Percentiles rank a stretch among this genome's conserved stretches.
Conservation (phyloP, 2,888 invertebrate genomes). For the Ectemnius cavifrons region DNA sequence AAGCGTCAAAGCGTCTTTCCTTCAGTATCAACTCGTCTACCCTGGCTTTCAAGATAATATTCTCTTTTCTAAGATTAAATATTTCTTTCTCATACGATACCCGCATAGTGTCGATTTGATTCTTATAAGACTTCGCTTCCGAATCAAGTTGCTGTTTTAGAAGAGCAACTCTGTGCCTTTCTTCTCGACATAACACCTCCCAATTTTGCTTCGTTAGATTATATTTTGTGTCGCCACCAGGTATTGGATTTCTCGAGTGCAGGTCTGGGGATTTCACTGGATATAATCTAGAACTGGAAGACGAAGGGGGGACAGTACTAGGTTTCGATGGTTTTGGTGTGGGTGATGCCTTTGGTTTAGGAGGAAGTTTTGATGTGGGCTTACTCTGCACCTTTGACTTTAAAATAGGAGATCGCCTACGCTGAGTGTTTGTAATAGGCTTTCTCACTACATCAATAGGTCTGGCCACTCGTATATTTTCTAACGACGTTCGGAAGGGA, state of each 20-base stretch:
- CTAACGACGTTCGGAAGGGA: constrained; percentile 56
- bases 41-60: constrained; percentile 72
- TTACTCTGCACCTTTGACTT: constrained; percentile 59
- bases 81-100: constrained; percentile 72
- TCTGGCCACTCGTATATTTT: constrained; percentile 56
- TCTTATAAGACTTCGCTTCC: constrained; percentile 71
- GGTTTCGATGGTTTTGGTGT: constrained; percentile 58
- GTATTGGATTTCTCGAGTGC: constrained; percentile 47
- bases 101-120: constrained; percentile 71
- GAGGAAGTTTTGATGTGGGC: constrained; percentile 54
- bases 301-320: constrained; percentile 43
- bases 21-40: constrained; percentile 68
- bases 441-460: constrained; percentile 54
- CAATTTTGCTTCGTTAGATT: constrained; percentile 63
- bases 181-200: constrained; percentile 71
- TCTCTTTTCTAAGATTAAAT: constrained; percentile 73
- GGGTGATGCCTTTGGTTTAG: constrained; percentile 52
- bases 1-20: constrained; percentile 57
- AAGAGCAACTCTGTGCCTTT: constrained; percentile 68
- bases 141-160: constrained; percentile 71
- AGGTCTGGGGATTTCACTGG: constrained; percentile 53
- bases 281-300: constrained; percentile 33
- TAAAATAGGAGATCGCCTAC: constrained; percentile 41
- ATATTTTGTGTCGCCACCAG: constrained; percentile 65
- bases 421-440: constrained; percentile 5